Evolutionary conservation across 2,888 invertebrate genomes (phyloP).

Genomic region (Pristionchus japonicus): DNA sequence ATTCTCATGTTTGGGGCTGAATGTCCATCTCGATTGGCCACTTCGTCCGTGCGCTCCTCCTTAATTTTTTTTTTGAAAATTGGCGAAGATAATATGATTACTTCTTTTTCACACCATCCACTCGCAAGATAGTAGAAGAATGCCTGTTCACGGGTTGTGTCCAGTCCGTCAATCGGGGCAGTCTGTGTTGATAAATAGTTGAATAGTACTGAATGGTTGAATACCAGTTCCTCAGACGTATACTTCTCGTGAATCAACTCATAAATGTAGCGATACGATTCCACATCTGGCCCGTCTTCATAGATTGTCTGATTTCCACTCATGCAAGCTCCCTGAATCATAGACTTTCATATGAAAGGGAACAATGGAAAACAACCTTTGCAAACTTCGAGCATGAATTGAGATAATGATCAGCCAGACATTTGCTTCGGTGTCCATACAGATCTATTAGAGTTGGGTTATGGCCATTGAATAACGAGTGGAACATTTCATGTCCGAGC

Average conservation of each 20-base stretch:
- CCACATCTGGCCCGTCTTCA: not conserved
- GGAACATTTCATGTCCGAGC: not conserved
- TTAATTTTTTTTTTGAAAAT: not conserved
- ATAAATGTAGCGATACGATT: not conserved
- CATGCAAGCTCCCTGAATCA: not conserved
- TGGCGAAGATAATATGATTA: not conserved
- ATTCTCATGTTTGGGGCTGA: not conserved
- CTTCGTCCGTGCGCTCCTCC: too few species aligned
- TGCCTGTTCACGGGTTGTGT: not conserved
- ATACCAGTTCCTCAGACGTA: not conserved
- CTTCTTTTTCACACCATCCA: not conserved
- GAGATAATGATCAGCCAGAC: not conserved
- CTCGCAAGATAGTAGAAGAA: not conserved
- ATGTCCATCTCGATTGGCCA: too few species aligned
- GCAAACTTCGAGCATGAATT: not conserved
- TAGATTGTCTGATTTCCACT: not conserved
- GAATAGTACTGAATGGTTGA: not conserved
- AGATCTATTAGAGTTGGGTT: too few species aligned
- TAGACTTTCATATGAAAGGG: not conserved
- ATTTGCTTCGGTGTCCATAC: not conserved
- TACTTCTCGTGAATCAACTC: not conserved
- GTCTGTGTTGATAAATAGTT: not conserved
- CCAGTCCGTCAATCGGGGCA: not conserved
- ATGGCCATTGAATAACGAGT: not conserved
- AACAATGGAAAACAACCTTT: not conserved